Base-by-base conservation (phyloP, 1,140 invertebrate species). In the Drosophila novamexicana region DNA sequence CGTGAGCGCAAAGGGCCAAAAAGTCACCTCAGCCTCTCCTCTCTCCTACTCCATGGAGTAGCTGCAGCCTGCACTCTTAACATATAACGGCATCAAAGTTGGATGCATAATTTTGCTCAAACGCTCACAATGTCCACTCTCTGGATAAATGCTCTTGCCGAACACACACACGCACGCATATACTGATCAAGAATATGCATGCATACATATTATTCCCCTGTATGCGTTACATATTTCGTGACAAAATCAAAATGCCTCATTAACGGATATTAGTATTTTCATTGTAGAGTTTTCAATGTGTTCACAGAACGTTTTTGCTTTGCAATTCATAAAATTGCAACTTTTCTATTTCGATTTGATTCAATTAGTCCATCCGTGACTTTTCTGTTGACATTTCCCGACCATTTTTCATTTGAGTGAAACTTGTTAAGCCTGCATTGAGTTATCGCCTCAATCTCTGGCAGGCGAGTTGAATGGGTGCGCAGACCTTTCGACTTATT, bases 391-490 rank as follows among this genome's bases (percentile, higher is more conserved):
- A 59, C 53, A 59, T 45, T 45, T 47, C 6, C 42, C 14, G 6
- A 22, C 36, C 42, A 36, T 45, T 47, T 59, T n/a, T 59, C 57
- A 59, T 59, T 59, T 59, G 32, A 14, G 32, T 6, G 14, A 47
- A 45, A 36, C 42, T 59, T 59, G 42, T 59, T 44, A 42, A 32
- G 29, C 34, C 45, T 58, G 39, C 56, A 58, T 47, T 59, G 14
- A 12, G 42, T 10, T 36, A 18, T 47, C 57, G 57, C 2, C 32
- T 59, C 47, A 59, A 47, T 44, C 57, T 59, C 2, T 59, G 42
- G 14, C 29, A 59, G 29, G 8, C 9, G 14, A 47, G 54, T 36
- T 54, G 8, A 54, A 9, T 53, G 14, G 34, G 34, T 57, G 37
- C 22, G 37, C 22, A 18, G 22, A 7, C 39, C 22, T 44, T 52